Evolutionary conservation across 2,797 vertebrate genomes (phyloP).

Genomic region (Arnoldichthys spilopterus): DNA sequence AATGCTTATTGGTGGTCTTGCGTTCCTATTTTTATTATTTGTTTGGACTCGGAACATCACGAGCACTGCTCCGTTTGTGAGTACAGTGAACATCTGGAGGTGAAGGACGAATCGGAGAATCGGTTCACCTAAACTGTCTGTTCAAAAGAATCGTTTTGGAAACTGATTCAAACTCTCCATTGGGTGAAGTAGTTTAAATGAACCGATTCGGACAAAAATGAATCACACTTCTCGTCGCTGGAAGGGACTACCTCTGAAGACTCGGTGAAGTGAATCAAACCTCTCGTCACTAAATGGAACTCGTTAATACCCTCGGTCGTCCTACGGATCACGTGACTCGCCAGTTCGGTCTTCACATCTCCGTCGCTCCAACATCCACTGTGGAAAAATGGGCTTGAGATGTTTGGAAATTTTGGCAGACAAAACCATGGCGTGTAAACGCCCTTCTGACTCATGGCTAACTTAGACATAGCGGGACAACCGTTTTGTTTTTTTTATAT

Average conservation of each 20-base stretch:
- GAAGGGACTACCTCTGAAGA: not conserved
- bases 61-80: no score
- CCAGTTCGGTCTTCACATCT: constrained; percentile 48
- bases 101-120: not conserved
- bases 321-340: constrained; percentile 58
- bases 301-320: not conserved
- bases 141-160: no score
- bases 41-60: no score
- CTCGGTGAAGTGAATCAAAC: not conserved
- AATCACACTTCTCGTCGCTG: not conserved
- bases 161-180: no score
- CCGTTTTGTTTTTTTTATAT: constrained; percentile 62
- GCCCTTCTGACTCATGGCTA: constrained; percentile 55
- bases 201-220: no score
- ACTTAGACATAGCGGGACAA: constrained; percentile 57
- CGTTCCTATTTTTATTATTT: no score
- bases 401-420: constrained; percentile 65
- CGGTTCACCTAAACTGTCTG: not conserved
- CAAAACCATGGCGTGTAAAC: constrained; percentile 65
- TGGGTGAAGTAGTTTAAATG: no score
- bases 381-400: constrained; percentile 54
- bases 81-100: no score
- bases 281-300: not conserved
- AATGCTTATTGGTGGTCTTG: no score
- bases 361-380: constrained; percentile 57